Evolutionary conservation across 30 jellyfish, hydroid and myxozoan species (phyloP).

Genomic region (Calvadosia cruxmelitensis): DNA sequence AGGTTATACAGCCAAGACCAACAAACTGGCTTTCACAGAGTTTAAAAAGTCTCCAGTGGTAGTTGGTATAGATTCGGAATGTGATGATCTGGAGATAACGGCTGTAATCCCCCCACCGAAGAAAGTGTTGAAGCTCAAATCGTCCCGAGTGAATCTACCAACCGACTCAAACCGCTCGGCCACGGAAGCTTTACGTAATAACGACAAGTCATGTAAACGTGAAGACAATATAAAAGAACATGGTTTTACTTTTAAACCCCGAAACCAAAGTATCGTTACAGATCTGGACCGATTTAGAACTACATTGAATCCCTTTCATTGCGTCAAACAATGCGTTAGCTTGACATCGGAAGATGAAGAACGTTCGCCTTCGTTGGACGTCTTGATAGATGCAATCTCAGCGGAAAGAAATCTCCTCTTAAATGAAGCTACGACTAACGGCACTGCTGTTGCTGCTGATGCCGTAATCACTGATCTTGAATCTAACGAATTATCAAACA

Average conservation of each 20-base stretch:
- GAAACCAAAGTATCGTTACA: no score
- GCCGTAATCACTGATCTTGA: neutral
- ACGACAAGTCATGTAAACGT: no score
- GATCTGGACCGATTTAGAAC: neutral
- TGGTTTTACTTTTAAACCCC: no score
- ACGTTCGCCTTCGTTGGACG: neutral
- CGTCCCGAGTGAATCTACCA: no score
- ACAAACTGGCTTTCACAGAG: neutral
- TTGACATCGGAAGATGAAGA: neutral
- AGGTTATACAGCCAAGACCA: neutral
- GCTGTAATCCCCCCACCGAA: no score
- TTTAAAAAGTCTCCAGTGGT: neutral
- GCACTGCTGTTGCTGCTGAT: neutral
- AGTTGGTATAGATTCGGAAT: neutral
- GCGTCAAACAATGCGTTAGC: neutral
- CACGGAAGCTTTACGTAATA: no score
- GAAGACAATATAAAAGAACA: no score
- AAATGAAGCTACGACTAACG: no score
- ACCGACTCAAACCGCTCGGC: no score
- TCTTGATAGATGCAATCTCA: neutral
- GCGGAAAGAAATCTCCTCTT: no score
- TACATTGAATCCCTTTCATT: neutral
- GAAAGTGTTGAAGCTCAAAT: no score
- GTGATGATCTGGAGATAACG: neutral
- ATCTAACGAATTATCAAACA: no score